phyloP scores from a whole-genome alignment of 2,797 vertebrate genomes.

The Manis javanica region DNA sequence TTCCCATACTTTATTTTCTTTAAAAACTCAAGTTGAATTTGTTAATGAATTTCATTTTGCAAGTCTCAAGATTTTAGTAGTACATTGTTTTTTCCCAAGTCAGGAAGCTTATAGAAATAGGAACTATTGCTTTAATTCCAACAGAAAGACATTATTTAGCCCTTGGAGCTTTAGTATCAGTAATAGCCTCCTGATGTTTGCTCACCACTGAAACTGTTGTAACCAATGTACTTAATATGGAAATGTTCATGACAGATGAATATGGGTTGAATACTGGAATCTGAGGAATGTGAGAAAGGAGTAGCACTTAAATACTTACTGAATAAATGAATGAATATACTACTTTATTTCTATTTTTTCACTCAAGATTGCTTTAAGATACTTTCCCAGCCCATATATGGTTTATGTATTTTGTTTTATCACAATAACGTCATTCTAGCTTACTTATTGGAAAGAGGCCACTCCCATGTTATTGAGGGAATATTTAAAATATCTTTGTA shows the following conservation, averaged over 20 bases:
- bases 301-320: neutral
- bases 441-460: neutral
- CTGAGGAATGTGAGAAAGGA: neutral
- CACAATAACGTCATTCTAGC: neutral
- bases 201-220: neutral
- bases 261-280: neutral
- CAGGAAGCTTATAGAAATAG: neutral
- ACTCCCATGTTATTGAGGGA: neutral
- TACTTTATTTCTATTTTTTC: slow-evolving; percentile 1
- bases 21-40: slow-evolving; percentile 15
- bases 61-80: slow-evolving; percentile 34
- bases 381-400: neutral
- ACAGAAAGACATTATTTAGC: neutral
- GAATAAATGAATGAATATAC: neutral
- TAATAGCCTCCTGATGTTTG: neutral
- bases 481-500: neutral
- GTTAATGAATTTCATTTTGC: neutral
- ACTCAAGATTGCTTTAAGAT: neutral
- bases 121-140: neutral
- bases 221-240: neutral
- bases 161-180: neutral
- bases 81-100: neutral
- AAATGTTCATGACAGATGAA: neutral
- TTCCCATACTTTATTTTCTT: neutral
- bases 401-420: neutral